phyloP scores from a whole-genome alignment of 2,797 vertebrate species.

The Rhinichthys osculus region DNA sequence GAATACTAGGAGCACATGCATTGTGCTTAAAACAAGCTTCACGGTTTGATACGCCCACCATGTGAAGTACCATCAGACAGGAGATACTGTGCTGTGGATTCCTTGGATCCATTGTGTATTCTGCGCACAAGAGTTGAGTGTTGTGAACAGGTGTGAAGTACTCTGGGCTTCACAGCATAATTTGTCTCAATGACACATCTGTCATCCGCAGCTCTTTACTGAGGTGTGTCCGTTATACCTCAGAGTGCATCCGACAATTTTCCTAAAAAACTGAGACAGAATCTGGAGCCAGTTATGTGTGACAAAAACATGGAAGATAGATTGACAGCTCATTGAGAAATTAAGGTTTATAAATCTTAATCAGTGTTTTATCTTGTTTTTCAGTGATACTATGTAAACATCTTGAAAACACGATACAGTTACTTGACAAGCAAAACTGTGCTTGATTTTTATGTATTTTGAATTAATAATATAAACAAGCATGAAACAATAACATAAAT shows the following conservation, averaged over 20 bases:
- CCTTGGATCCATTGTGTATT: conserved; percentile 50
- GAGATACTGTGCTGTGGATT: neutral
- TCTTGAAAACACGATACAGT: neutral
- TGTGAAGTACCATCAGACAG: conserved; percentile 54
- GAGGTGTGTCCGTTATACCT: conserved; percentile 47
- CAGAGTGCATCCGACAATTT: conserved; percentile 47
- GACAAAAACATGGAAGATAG: conserved; percentile 55
- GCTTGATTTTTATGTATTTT: neutral
- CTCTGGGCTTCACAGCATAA: conserved; percentile 45
- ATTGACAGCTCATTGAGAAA: conserved; percentile 59
- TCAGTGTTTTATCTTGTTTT: neutral
- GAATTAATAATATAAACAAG: neutral
- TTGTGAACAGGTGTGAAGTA: conserved; percentile 53
- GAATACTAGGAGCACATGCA: neutral
- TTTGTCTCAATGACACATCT: conserved; percentile 52
- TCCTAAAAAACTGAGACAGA: conserved; percentile 48
- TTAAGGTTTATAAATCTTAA: conserved; percentile 21
- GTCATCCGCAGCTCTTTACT: conserved; percentile 40
- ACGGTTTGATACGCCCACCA: neutral
- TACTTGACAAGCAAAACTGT: neutral
- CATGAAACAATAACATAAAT: neutral
- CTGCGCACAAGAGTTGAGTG: conserved; percentile 38
- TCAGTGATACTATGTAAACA: neutral
- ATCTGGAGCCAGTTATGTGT: conserved; percentile 63
- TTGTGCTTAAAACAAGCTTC: conserved; percentile 13